Evolutionary conservation across 2,797 vertebrate genomes (phyloP), one percentile per base, ranked within the genome.

Genomic region (Tragopan temminckii): DNA sequence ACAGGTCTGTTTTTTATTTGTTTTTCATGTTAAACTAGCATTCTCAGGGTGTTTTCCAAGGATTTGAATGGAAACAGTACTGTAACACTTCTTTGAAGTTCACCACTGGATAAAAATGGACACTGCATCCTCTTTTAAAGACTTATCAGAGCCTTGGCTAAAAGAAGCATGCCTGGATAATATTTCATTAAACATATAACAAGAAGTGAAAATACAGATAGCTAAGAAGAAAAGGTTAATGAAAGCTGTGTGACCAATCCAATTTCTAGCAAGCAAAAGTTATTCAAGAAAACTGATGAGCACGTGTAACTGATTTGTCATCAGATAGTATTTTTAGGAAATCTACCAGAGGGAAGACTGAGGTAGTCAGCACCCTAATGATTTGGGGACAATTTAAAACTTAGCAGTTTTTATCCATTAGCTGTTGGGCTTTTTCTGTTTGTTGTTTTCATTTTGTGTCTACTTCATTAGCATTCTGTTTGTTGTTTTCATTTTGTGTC

Each of bases 1-100:
- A 0, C 63, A 5, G 3, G 0, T 23, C n/a, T 20, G 4, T 2
- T 64, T 59, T 36, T 31, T 48, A 7, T 43, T 8, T 33, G 10
- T 61, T 66, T 67, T 59, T 3, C 50, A n/a, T 9, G 17, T 12
- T 63, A 46, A 80, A 20, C 9, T 23, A 59, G 6, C 18, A 46
- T 18, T 68, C 76, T 46, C 20, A 43, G 5, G 10, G 20, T 48
- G 19, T 63, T 75, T 68, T 59, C n/a, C 20, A 81, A 59, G 19
- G 59, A 25, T 68, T 42, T 78, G 14, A 53, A 45, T 17, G 20
- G n/a, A 67, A 75, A 19, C 5, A 17, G 14, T 31, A 45, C 8
- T 15, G 5, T 20, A 63, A 43, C 42, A 38, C n/a, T 67, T 63
- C 27, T 4, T 58, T 64, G 25, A 55, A n/a, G 19, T 75, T 64